phyloP scores from a whole-genome alignment of 1,140 invertebrate species.

The Drosophila equinoxialis region DNA sequence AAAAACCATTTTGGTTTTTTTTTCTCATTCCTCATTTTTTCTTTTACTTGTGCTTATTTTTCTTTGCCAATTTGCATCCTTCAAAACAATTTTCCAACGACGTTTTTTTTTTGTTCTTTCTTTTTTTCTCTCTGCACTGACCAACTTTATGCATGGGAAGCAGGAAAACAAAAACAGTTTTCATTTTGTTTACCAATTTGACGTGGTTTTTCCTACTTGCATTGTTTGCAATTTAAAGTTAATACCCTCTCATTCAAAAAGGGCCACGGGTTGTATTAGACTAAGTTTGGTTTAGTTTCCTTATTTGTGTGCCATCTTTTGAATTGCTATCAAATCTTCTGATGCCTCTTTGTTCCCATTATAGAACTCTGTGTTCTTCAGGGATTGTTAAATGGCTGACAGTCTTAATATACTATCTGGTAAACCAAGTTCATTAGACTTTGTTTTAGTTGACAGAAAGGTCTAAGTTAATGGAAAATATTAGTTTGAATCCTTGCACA shows the following conservation, averaged over 20 bases:
- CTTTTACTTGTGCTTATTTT: neutral
- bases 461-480: too few species aligned
- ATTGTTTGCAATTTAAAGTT: constrained; percentile 3
- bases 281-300: neutral
- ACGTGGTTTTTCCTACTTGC: constrained; percentile 26
- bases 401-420: too few species aligned
- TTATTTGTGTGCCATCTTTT: too few species aligned
- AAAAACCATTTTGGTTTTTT: neutral
- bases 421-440: too few species aligned
- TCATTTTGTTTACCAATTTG: constrained; percentile 7
- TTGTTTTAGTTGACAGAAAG: too few species aligned
- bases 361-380: too few species aligned
- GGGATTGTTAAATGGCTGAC: too few species aligned
- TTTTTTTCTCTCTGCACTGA: constrained; percentile 54
- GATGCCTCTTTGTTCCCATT: too few species aligned
- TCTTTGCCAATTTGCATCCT: constrained; percentile 19
- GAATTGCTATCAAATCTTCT: too few species aligned
- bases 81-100: constrained; percentile 30
- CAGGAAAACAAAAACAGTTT: constrained; percentile 39
- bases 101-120: too few species aligned
- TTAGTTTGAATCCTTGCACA: neutral
- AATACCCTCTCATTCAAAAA: constrained; percentile 18
- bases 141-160: constrained; percentile 49
- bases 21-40: constrained; percentile 15
- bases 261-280: too few species aligned